Evolutionary conservation across 1,140 invertebrate genomes (phyloP), one percentile per base, ranked within the genome.

Genomic region (Diachasmimorpha longicaudata): DNA sequence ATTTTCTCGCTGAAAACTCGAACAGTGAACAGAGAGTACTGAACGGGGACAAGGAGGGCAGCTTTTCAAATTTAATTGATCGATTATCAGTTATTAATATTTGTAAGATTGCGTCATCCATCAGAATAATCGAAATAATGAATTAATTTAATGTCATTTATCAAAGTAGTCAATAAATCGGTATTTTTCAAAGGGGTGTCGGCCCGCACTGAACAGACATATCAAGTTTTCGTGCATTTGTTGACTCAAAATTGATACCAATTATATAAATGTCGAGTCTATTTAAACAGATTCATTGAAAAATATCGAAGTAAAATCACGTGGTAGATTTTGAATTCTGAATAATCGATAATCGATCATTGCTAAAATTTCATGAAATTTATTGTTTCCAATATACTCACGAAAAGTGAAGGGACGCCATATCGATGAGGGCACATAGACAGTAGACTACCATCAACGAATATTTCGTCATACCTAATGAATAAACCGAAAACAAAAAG

Each of bases 371-470:
- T 37, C 25, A 44, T 39, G 6, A 21, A 58, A 42, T 70, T 69
- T 19, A 16, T 16, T 44, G n/a, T 46, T 36, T 16, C 19, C 11
- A 13, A 9, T 58, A 67, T 87, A 89, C 88, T 89, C 82, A 89
- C 88, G 88, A 83, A 82, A 88, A 88, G 73, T 87, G 85, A 72
- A 85, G 81, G 70, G 86, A 83, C 74, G 82, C 87, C 82, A 87
- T 88, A 79, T 87, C 85, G 73, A 88, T 82, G 70, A 88, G 81
- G 78, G 84, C 86, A 81, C 86, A 88, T 55, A 89, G 85, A 82
- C 87, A 89, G 87, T 86, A 87, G 80, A 89, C 78, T 81, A 89
- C 83, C 78, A 87, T 81, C 79, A 88, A 84, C 83, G 82, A 89
- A 80, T 85, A 82, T 74, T 83, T 87, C 87, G 84, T 86, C 88